These are phyloP conservation scores for Dugesia japonica DNA, from an alignment of 2,888 invertebrate species.

Conservation along the genomic window DNA sequence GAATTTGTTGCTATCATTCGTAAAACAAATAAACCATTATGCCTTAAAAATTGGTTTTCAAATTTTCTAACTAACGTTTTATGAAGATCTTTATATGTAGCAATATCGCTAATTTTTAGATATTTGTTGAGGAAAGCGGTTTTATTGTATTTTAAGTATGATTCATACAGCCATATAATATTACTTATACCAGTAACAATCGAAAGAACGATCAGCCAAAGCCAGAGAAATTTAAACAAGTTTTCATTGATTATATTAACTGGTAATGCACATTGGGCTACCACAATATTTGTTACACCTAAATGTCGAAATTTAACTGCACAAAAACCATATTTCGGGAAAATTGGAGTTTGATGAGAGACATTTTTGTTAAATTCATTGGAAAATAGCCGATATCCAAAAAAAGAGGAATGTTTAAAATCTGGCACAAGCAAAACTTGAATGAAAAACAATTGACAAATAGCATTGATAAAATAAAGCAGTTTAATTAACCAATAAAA, in stretches of 20 bases:
- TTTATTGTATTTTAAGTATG: background rate
- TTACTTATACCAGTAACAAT: background rate
- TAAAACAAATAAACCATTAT: background rate
- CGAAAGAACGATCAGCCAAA: background rate
- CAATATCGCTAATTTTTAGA: background rate
- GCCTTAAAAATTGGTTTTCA: background rate
- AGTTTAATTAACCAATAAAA: background rate
- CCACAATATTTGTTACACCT: background rate
- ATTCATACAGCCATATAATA: background rate
- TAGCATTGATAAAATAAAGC: background rate
- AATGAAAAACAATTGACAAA: background rate
- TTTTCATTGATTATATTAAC: background rate
- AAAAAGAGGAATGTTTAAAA: background rate
- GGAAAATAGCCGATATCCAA: background rate
- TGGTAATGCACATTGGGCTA: background rate
- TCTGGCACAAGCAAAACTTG: background rate
- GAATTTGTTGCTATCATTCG: background rate
- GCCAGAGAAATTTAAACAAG: background rate
- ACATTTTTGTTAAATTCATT: background rate
- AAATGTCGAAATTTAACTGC: background rate
- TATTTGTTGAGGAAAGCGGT: background rate
- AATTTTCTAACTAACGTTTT: background rate
- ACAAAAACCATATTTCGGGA: background rate
- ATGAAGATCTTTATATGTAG: background rate
- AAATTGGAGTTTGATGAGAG: background rate